phyloP scores from a whole-genome alignment of 2,797 vertebrate genomes.

The Malacoctenus gilli region DNA sequence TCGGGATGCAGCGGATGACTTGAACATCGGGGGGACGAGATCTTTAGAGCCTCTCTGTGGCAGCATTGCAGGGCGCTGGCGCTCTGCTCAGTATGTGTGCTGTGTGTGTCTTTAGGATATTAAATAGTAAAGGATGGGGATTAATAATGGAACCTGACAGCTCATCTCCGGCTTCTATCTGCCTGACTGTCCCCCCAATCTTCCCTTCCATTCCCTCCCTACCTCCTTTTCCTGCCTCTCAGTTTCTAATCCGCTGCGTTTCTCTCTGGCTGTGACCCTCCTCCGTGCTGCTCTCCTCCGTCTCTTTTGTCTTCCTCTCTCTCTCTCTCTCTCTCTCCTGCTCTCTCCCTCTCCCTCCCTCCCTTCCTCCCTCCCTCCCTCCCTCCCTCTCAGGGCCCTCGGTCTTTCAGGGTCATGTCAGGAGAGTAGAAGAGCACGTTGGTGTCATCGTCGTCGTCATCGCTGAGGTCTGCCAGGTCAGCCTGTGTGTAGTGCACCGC shows the following conservation, averaged over 20 bases:
- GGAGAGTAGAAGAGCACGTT: conserved; percentile 86
- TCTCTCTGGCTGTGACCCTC: conserved; percentile 63
- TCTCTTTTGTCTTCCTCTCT: conserved; percentile 48
- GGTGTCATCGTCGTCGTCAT: conserved; percentile 82
- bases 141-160: conserved; percentile 82
- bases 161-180: conserved; percentile 81
- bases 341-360: conserved; percentile 52
- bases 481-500: conserved; percentile 75
- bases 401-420: conserved; percentile 84
- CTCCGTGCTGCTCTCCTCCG: conserved; percentile 39
- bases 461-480: conserved; percentile 73
- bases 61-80: conserved; percentile 56
- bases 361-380: conserved; percentile 25
- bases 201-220: conserved; percentile 67
- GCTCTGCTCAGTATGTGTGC: conserved; percentile 59
- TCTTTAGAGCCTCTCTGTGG: conserved; percentile 51
- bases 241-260: conserved; percentile 70
- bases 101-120: conserved; percentile 76
- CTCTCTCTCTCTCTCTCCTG: conserved; percentile 28
- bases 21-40: conserved; percentile 55
- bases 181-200: conserved; percentile 74
- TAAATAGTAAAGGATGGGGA: conserved; percentile 82
- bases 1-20: conserved; percentile 60
- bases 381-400: conserved; percentile 74
- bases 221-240: conserved; percentile 58